These are phyloP conservation scores for Brachylomia viminalis DNA, from an alignment of 2,888 invertebrate species.

Conservation along the genomic window DNA sequence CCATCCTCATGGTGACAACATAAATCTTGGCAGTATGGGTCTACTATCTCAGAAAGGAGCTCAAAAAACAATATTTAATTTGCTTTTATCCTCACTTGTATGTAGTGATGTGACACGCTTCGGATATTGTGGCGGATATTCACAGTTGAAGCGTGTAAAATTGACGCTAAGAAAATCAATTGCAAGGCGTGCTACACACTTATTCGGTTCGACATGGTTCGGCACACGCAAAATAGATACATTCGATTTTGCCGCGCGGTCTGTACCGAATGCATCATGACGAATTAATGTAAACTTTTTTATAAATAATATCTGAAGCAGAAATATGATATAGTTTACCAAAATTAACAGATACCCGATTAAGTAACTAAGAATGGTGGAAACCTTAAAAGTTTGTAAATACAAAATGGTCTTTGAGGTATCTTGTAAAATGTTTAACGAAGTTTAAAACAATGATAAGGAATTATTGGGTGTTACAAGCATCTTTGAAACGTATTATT, in stretches of 20 bases:
- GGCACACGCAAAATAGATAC: not conserved
- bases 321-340: not conserved
- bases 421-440: not conserved
- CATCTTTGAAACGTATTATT: not conserved
- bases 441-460: not conserved
- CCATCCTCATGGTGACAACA: constrained; percentile 12
- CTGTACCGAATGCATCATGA: not conserved
- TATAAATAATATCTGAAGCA: not conserved
- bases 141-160: not conserved
- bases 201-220: not conserved
- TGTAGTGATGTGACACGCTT: constrained; percentile 31
- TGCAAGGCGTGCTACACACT: not conserved
- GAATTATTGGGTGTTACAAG: not conserved
- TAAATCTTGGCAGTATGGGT: constrained; percentile 40
- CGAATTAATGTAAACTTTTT: not conserved
- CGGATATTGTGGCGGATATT: constrained; percentile 19
- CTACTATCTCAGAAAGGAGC: constrained; percentile 41
- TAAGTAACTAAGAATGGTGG: no score
- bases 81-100: constrained; percentile 43
- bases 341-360: not conserved
- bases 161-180: not conserved
- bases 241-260: not conserved
- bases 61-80: constrained; percentile 59
- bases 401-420: not conserved
- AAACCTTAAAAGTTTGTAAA: not conserved